phyloP scores from a whole-genome alignment of 2,797 vertebrate genomes.

The Thaleichthys pacificus region DNA sequence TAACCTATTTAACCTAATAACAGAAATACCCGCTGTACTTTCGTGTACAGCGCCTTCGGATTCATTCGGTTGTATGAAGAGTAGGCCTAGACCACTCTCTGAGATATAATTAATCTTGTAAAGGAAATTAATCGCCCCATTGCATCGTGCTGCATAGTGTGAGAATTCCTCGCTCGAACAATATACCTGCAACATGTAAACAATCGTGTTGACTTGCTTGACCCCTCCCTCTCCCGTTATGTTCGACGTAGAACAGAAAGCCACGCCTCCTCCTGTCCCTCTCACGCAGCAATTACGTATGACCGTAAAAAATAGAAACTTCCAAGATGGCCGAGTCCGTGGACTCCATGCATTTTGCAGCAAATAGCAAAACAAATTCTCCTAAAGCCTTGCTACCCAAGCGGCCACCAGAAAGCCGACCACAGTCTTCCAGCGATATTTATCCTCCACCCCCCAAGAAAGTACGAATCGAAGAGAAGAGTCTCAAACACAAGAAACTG shows the following conservation, averaged over 20 bases:
- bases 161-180: not conserved
- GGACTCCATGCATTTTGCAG: constrained; percentile 77
- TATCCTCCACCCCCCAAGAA: constrained; percentile 80
- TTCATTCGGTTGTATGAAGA: too few relatives aligned
- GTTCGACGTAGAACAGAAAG: constrained; percentile 8
- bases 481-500: constrained; percentile 80
- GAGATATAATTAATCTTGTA: too few relatives aligned
- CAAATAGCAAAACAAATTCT: constrained; percentile 73
- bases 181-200: constrained; percentile 37
- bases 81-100: too few relatives aligned
- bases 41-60: too few relatives aligned
- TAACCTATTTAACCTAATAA: too few relatives aligned
- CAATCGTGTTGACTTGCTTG: constrained; percentile 21
- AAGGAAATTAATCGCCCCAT: too few relatives aligned
- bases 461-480: constrained; percentile 84
- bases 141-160: not conserved
- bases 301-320: constrained; percentile 94
- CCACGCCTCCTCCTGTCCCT: constrained; percentile 51
- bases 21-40: too few relatives aligned
- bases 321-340: constrained; percentile 92
- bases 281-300: constrained; percentile 80
- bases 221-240: constrained; percentile 36
- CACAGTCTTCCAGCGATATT: constrained; percentile 73
- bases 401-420: constrained; percentile 72
- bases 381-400: constrained; percentile 72